Conservation (phyloP, 2,113 vertebrate species). For the Microcebus griseorufus region DNA sequence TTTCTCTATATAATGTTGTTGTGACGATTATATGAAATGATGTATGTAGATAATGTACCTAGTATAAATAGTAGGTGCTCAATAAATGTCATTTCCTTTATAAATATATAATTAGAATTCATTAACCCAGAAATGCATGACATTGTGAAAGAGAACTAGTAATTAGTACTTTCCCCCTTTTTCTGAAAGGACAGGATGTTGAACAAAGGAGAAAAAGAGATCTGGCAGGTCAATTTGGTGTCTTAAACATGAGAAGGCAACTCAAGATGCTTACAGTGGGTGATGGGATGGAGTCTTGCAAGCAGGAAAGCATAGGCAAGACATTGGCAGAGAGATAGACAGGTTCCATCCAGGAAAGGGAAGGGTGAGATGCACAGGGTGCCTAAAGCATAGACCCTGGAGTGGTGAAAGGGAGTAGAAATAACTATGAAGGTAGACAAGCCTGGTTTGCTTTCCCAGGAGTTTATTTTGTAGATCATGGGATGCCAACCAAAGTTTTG, state of each 20-base stretch:
- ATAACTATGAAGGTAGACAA: neutral
- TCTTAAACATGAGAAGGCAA: neutral
- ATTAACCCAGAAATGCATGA: neutral
- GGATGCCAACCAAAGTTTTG: neutral
- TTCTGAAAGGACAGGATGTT: neutral
- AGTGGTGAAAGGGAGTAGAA: neutral
- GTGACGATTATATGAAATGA: neutral
- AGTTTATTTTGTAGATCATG: neutral
- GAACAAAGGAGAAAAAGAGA: neutral
- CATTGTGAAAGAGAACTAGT: conserved; percentile 28
- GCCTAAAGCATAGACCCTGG: neutral
- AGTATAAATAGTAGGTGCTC: neutral
- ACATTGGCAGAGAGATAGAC: neutral
- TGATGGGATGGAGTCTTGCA: neutral
- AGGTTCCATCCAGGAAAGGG: neutral
- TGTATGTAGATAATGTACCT: neutral
- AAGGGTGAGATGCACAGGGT: neutral
- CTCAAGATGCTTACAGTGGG: neutral
- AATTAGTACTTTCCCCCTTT: neutral
- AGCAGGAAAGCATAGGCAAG: neutral
- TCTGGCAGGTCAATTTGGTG: neutral
- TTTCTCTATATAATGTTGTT: neutral
- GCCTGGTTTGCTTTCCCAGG: neutral
- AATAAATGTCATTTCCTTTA: conserved; percentile 34
- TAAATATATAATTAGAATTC: conserved; percentile 24